A percentile compares a stretch with the other conserved stretches of the same genome.
Conservation (phyloP, 2,113 vertebrate genomes). For the Otus sunia region DNA sequence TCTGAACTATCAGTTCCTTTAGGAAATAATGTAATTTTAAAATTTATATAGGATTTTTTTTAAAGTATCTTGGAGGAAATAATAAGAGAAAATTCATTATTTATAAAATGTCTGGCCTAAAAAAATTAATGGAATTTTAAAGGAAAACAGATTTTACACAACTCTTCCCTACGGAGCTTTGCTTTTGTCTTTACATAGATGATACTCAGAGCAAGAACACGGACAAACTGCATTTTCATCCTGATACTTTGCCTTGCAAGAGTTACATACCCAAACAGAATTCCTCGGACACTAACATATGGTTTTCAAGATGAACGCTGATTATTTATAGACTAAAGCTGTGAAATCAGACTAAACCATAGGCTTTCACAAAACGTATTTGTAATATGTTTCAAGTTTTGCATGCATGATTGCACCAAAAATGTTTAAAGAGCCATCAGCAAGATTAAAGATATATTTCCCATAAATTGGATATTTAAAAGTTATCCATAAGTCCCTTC, state of each 20-base stretch:
- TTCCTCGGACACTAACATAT: neutral
- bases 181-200: neutral
- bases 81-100: neutral
- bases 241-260: neutral
- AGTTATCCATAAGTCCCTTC: neutral
- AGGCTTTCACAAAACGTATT: neutral
- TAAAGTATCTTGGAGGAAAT: neutral
- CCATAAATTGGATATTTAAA: neutral
- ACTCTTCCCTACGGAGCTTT: neutral
- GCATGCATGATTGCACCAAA: neutral
- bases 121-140: neutral
- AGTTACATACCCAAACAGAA: neutral
- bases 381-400: neutral
- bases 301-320: neutral
- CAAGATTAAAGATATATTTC: neutral
- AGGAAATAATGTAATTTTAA: neutral
- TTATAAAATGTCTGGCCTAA: neutral
- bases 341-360: neutral
- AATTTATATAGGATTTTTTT: neutral
- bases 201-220: neutral
- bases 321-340: neutral
- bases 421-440: neutral
- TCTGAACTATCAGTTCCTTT: neutral
- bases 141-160: neutral
- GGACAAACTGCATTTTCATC: neutral